Percentiles rank a stretch among this genome's conserved stretches.
Evolutionary conservation across 2,113 vertebrate genomes (phyloP).

Genomic region (Epinephelus cyanopodus): DNA sequence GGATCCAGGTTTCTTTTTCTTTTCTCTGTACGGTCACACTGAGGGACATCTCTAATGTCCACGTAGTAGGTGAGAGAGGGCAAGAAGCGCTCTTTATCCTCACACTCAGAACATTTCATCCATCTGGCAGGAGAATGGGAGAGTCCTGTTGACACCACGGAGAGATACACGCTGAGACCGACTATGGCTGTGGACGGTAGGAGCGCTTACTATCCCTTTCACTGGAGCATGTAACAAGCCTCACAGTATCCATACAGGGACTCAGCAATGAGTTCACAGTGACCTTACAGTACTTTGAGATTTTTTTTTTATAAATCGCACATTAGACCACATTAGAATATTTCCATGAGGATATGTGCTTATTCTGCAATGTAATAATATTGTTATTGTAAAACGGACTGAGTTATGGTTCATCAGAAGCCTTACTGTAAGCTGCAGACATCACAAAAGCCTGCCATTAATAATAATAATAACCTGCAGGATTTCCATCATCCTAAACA

Average conservation of each 20-base stretch:
- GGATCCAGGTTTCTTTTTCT: conserved; percentile 15
- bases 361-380: neutral
- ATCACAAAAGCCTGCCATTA: neutral
- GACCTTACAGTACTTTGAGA: neutral
- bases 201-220: conserved; percentile 43
- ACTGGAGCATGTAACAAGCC: neutral
- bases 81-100: conserved; percentile 42
- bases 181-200: conserved; percentile 88
- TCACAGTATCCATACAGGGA: neutral
- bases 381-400: neutral
- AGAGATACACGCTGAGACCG: conserved; percentile 83
- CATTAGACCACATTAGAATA: neutral
- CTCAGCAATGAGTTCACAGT: neutral
- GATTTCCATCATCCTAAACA: neutral
- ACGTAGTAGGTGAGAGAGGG: conserved; percentile 32
- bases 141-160: conserved; percentile 82
- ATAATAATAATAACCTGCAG: neutral
- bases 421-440: neutral
- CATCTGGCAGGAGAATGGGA: conserved; percentile 72
- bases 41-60: conserved; percentile 30
- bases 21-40: neutral
- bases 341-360: neutral
- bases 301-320: neutral
- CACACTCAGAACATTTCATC: conserved; percentile 31
- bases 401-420: neutral